A percentile compares a stretch with the other conserved stretches of the same genome.
Conservation (phyloP, 1,140 invertebrate species). For the Zaprionus ghesquierei region DNA sequence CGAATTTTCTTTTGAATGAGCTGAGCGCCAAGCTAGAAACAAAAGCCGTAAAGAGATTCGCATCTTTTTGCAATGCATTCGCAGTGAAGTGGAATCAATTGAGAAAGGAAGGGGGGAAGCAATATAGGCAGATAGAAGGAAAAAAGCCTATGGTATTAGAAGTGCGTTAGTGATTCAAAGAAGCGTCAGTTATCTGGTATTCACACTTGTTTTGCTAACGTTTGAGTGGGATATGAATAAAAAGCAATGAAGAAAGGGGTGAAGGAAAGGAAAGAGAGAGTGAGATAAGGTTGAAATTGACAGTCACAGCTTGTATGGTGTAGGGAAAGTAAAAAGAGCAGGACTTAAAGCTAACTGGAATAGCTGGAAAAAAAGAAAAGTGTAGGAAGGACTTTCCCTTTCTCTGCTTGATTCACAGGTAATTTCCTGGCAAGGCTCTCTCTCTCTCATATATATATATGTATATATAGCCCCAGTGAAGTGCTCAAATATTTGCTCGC, state of each 20-base stretch:
- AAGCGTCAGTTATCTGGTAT: constrained; percentile 15
- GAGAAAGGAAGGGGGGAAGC: background rate
- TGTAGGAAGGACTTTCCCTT: background rate
- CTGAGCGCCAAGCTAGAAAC: constrained; percentile 10
- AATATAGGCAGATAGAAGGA: background rate
- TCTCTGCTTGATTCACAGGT: background rate
- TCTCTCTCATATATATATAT: too few relatives aligned
- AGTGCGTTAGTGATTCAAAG: constrained; percentile 9
- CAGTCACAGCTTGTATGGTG: too few relatives aligned
- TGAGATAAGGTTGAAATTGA: background rate
- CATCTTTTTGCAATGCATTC: constrained; percentile 22
- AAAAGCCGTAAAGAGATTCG: constrained; percentile 32
- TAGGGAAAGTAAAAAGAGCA: background rate
- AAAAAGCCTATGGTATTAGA: constrained; percentile 10
- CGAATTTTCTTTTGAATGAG: constrained; percentile 61
- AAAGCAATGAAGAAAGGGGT: background rate
- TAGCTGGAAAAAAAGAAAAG: background rate
- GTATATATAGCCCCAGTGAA: background rate
- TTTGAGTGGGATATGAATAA: background rate
- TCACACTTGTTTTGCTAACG: constrained; percentile 4
- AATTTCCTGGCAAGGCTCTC: background rate
- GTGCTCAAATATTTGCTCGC: background rate
- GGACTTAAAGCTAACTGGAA: background rate
- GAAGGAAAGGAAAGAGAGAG: background rate
- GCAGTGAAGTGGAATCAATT: constrained; percentile 48